Evolutionary conservation across 2,888 invertebrate species (phyloP), one percentile per base, ranked within the genome.

Genomic region (Hoplodrina ambigua): DNA sequence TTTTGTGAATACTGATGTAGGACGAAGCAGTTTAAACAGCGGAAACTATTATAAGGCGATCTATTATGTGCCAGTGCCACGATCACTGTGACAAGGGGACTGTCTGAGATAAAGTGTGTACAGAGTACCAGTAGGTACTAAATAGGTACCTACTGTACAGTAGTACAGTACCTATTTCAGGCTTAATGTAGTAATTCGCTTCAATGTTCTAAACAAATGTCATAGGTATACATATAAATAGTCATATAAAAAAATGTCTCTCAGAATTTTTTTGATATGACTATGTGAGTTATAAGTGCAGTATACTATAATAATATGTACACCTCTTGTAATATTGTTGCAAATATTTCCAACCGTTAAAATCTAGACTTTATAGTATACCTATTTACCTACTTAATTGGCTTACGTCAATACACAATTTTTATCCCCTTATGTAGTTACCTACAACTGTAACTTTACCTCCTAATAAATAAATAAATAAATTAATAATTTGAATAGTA

Each of bases 41-140:
- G 71, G 56, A 71, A 71, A 52, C 67, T 55, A 73, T 67, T 73
- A 73, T 59, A 72, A 73, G 44, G 19, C 59, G 66, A 73, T 74
- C 56, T 67, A 46, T 60, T 52, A 67, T 30, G 67, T 74, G 55
- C 20, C 67, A 49, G 19, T 19, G n/a, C 25, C 46, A 25, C 25
- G 60, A 67, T 66, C 59, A 50, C 50, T 50, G 53, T 25, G 33
- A 50, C 54, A 55, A 73, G 49, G 25, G 65, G 58, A 50, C 54
- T 37, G 50, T 59, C 54, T 66, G 54, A 44, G 41, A 46, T 46
- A 46, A 20, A 56, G 33, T 25, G 30, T 44, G 41, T 41, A 37
- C 2, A 10, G 41, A 11, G 8, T 37, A n/a, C 41, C n/a, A n/a
- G n/a, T 33, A 33, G 33, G 33, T 33, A 33, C 4, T 33, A n/a